Percentiles rank a stretch among this genome's conserved stretches.
Conservation (phyloP, 2,113 vertebrate genomes). For the Accipiter cooperii region DNA sequence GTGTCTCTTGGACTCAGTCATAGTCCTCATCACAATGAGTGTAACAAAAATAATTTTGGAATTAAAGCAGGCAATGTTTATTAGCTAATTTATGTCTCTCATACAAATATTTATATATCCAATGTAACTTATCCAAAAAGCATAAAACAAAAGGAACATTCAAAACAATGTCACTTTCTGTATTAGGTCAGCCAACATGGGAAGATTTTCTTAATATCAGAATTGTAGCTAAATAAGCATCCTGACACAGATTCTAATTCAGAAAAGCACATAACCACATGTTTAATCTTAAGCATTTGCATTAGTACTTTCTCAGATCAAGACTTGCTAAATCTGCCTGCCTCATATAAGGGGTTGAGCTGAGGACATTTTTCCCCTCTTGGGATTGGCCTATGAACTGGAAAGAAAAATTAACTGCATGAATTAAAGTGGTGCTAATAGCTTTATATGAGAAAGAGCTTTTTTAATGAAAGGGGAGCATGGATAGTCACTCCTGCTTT, state of each 20-base stretch:
- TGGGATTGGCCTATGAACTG: not conserved
- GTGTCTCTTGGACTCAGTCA: not conserved
- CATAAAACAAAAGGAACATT: not conserved
- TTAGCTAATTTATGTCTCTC: not conserved
- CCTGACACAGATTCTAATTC: not conserved
- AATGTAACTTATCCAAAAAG: not conserved
- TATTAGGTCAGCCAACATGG: not conserved
- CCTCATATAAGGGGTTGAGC: not conserved
- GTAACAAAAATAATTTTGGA: not conserved
- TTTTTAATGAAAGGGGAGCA: not conserved
- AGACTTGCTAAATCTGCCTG: not conserved
- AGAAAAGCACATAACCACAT: not conserved
- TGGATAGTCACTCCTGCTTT: not conserved
- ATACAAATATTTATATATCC: not conserved
- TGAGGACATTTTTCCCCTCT: not conserved
- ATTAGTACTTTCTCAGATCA: slow-evolving; percentile 13
- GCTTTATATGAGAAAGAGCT: not conserved
- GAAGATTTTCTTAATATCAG: not conserved
- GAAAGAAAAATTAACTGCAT: not conserved
- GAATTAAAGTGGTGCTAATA: not conserved
- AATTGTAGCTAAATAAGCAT: not conserved
- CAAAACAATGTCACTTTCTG: not conserved
- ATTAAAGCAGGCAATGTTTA: not conserved
- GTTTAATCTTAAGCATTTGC: slow-evolving; percentile 1
- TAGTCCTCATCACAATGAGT: not conserved